Conservation (phyloP, 2,888 invertebrate genomes). For the Phoenoteleia sp. region DNA sequence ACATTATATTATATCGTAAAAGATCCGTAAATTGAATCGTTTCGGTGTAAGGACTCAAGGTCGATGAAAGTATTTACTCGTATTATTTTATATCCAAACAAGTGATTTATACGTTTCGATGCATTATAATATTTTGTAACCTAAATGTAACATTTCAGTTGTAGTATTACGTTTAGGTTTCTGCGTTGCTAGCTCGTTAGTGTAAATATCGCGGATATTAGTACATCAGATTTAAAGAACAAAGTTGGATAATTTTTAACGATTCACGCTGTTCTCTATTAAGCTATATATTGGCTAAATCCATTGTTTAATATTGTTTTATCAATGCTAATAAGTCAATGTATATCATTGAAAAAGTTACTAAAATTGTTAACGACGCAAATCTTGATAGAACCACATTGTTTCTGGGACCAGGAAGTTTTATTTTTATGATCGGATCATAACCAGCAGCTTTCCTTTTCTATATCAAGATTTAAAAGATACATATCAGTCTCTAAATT, state of each 20-base stretch:
- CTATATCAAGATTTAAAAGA: conserved; percentile 63
- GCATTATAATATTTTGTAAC: conserved; percentile 36
- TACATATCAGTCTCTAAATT: conserved; percentile 59
- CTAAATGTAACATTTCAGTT: neutral
- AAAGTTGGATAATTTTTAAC: no score
- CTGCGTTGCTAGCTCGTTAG: no score
- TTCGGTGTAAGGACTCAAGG: conserved; percentile 55
- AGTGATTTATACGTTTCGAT: conserved; percentile 47
- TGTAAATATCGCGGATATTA: no score
- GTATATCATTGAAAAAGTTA: no score
- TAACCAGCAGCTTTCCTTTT: conserved; percentile 58
- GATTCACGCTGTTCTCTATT: no score
- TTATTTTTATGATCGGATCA: conserved; percentile 48
- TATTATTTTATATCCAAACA: conserved; percentile 53
- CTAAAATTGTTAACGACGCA: neutral
- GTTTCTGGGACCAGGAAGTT: conserved; percentile 44
- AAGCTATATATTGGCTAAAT: no score
- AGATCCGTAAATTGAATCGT: conserved; percentile 65
- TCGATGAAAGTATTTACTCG: conserved; percentile 58
- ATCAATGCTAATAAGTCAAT: no score
- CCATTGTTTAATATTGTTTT: no score
- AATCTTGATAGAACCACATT: conserved; percentile 30
- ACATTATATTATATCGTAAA: conserved; percentile 67
- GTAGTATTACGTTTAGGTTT: no score
- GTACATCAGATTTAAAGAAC: no score